Percentiles rank a stretch among this genome's conserved stretches.
Evolutionary conservation across 1,140 invertebrate genomes (phyloP).

Genomic region (Trachymyrmex cornetzi): DNA sequence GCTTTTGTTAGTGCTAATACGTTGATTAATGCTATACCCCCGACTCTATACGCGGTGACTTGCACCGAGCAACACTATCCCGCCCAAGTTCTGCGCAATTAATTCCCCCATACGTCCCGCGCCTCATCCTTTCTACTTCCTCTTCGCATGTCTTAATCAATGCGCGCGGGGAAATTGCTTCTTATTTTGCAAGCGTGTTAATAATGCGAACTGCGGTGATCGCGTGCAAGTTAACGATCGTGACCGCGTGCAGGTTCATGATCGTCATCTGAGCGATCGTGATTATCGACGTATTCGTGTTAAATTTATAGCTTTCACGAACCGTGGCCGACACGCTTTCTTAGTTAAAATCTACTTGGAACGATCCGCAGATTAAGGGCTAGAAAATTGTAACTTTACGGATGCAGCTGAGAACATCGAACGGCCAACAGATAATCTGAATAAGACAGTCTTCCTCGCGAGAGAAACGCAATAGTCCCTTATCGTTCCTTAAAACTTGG

Average conservation of each 20-base stretch:
- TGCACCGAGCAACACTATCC: constrained; percentile 13
- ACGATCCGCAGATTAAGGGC: constrained; percentile 13
- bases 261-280: constrained; percentile 31
- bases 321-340: constrained; percentile 55
- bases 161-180: constrained; percentile 27
- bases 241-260: constrained; percentile 31
- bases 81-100: constrained; percentile 16
- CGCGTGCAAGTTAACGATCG: constrained; percentile 52
- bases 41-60: constrained; percentile 8
- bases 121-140: not conserved
- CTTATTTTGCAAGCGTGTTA: constrained; percentile 36
- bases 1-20: constrained; percentile 37
- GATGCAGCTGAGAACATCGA: not conserved
- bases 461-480: not conserved
- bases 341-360: constrained; percentile 35
- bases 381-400: not conserved
- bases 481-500: constrained; percentile 28
- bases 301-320: constrained; percentile 39
- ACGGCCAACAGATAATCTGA: not conserved
- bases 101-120: not conserved
- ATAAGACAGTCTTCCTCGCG: not conserved
- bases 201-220: constrained; percentile 28
- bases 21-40: constrained; percentile 27
- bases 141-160: constrained; percentile 33
- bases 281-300: constrained; percentile 54